These are phyloP conservation scores for Mellivora capensis DNA, from an alignment of 2,113 vertebrate species.

Conservation along the genomic window DNA sequence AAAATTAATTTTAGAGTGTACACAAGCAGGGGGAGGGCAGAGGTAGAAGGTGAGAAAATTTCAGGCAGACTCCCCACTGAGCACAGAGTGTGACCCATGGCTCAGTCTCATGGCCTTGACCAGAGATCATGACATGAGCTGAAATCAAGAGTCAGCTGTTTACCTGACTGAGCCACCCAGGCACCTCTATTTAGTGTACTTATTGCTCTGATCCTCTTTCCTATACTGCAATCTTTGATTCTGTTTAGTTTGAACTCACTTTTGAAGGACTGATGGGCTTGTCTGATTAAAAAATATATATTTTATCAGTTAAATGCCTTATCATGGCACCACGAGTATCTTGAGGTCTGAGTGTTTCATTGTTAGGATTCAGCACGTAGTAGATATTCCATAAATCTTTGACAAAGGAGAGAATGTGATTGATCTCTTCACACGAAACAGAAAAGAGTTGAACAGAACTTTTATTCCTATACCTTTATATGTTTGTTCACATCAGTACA, in stretches of 20 bases:
- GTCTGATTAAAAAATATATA: not conserved
- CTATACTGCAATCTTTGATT: slow-evolving; percentile 7
- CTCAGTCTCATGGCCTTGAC: not conserved
- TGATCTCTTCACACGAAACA: slow-evolving; percentile 32
- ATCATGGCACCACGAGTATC: not conserved
- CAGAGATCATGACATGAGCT: not conserved
- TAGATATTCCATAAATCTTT: not conserved
- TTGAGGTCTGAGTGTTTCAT: not conserved
- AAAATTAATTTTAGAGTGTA: not conserved
- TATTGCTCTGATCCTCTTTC: not conserved
- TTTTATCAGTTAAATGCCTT: not conserved
- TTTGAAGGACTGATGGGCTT: not conserved
- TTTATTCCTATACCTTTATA: not conserved
- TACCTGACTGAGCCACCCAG: not conserved
- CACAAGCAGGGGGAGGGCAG: not conserved
- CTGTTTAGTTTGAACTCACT: not conserved
- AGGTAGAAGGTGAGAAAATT: not conserved
- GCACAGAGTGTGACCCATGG: not conserved
- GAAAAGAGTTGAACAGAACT: slow-evolving; percentile 21
- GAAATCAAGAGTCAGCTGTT: not conserved
- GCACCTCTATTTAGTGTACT: not conserved
- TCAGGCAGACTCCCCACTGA: not conserved
- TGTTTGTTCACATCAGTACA: not conserved
- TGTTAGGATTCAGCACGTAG: not conserved
- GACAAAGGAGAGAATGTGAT: not conserved